Evolutionary conservation across 2,888 invertebrate species (phyloP).

Genomic region (Drosophila testacea): DNA sequence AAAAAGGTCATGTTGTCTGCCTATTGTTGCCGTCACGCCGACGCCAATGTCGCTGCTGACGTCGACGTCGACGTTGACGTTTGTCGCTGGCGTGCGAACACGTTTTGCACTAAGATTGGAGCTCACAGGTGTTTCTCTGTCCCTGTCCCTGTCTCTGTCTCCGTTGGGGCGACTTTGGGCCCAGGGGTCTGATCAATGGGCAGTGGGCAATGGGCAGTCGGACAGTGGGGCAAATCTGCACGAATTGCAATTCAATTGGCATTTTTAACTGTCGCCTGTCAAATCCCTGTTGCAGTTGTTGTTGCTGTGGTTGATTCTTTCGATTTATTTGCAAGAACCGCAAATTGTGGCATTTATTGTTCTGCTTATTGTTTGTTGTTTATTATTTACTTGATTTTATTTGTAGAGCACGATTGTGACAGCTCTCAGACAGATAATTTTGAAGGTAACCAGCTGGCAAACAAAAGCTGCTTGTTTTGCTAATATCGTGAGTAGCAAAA

Average conservation of each 20-base stretch:
- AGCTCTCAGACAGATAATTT: conserved; percentile 7
- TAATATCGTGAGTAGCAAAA: background rate
- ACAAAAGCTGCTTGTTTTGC: conserved; percentile 33
- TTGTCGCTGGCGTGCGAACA: conserved; percentile 71
- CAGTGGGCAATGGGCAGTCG: conserved; percentile 36
- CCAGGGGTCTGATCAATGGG: conserved; percentile 50
- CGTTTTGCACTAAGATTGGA: conserved; percentile 66
- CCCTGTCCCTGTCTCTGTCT: background rate
- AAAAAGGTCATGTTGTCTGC: conserved; percentile 71
- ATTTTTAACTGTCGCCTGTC: conserved; percentile 58
- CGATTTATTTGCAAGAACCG: conserved; percentile 61
- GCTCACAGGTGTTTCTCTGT: conserved; percentile 73
- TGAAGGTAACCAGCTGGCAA: conserved; percentile 31
- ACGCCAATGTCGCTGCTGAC: conserved; percentile 23
- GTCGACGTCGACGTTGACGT: conserved; percentile 17
- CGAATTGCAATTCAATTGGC: conserved; percentile 54
- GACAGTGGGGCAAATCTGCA: conserved; percentile 13
- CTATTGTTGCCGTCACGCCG: conserved; percentile 70
- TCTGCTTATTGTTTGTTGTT: conserved; percentile 62
- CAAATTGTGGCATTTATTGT: conserved; percentile 69
- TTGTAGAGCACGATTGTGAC: conserved; percentile 52
- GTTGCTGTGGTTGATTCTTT: conserved; percentile 31
- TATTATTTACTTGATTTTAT: conserved; percentile 22
- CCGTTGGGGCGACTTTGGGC: conserved; percentile 12
- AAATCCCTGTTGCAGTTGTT: conserved; percentile 19